Evolutionary conservation across 92 coral and sea anemone species (phyloP).

Genomic region (Anthopleura xanthogrammica): DNA sequence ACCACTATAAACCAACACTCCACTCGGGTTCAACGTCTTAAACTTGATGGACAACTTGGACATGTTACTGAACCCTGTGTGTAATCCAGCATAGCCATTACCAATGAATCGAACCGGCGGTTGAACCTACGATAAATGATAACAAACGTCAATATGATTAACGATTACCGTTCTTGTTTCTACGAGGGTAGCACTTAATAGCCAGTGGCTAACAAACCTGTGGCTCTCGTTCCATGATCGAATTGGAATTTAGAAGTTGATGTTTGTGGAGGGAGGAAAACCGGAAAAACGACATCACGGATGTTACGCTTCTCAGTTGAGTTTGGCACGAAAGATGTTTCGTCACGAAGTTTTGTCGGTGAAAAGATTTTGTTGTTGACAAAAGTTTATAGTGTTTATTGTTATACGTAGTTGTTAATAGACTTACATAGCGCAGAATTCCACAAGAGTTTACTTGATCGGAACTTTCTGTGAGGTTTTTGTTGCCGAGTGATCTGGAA

Average conservation of each 20-base stretch:
- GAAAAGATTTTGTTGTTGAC: too few relatives aligned
- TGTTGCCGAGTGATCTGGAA: conserved; percentile 57
- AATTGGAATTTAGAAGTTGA: too few relatives aligned
- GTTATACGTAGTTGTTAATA: neutral
- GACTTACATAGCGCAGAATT: conserved; percentile 61
- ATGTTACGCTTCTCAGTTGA: neutral
- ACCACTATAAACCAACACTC: conserved; percentile 72
- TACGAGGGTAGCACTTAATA: too few relatives aligned
- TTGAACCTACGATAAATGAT: conserved; percentile 56
- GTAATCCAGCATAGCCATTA: conserved; percentile 69
- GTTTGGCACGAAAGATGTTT: too few relatives aligned
- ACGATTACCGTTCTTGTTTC: too few relatives aligned
- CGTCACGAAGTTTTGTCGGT: too few relatives aligned
- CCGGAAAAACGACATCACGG: too few relatives aligned
- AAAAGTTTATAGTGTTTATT: too few relatives aligned
- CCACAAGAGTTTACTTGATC: conserved; percentile 70
- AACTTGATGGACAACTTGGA: conserved; percentile 53
- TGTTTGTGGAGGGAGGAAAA: too few relatives aligned
- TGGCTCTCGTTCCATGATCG: too few relatives aligned
- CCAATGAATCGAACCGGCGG: conserved; percentile 79
- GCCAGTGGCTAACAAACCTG: too few relatives aligned
- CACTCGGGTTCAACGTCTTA: conserved; percentile 85
- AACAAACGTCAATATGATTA: neutral
- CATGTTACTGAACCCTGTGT: conserved; percentile 44
- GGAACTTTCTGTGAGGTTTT: conserved; percentile 46